These are phyloP conservation scores for Lethenteron reissneri DNA, from an alignment of 2,113 vertebrate species.

Conservation along the genomic window DNA sequence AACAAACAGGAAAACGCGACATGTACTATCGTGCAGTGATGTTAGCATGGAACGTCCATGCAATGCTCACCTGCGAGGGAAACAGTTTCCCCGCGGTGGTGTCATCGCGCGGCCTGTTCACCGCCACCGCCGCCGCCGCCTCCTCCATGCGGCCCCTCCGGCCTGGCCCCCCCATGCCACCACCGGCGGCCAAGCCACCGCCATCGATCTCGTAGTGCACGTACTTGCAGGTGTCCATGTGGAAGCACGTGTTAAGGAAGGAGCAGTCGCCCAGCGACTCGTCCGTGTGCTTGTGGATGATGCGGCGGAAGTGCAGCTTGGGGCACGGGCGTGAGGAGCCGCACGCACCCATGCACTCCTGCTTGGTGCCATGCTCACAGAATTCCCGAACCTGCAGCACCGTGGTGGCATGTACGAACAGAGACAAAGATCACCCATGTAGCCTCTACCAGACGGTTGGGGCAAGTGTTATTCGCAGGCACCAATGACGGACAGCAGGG, in stretches of 20 bases:
- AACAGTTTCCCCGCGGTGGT: constrained; percentile 54
- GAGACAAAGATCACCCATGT: no score
- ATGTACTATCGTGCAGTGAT: no score
- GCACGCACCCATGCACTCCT: constrained; percentile 50
- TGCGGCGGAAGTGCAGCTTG: constrained; percentile 24
- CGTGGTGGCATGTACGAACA: no score
- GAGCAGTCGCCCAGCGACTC: constrained; percentile 74
- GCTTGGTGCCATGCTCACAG: constrained; percentile 75
- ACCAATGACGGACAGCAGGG: no score
- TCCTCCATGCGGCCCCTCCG: constrained; percentile 22
- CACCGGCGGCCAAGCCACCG: constrained; percentile 31
- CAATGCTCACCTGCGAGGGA: constrained; percentile 30
- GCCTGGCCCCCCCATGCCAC: constrained; percentile 20
- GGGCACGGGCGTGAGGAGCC: constrained; percentile 50
- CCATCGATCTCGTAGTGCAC: constrained; percentile 76
- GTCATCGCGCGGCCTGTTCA: constrained; percentile 29
- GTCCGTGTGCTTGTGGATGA: constrained; percentile 76
- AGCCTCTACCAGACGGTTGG: no score
- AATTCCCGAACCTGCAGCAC: constrained; percentile 61
- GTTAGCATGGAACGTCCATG: no score
- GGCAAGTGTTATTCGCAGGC: no score
- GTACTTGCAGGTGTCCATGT: constrained; percentile 86
- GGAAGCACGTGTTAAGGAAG: constrained; percentile 81
- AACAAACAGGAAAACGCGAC: no score
- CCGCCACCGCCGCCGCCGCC: constrained; percentile 35